Percentiles rank a stretch among this genome's conserved stretches.
phyloP scores from a whole-genome alignment of 2,888 invertebrate genomes.

The Stictocephala bisonia region DNA sequence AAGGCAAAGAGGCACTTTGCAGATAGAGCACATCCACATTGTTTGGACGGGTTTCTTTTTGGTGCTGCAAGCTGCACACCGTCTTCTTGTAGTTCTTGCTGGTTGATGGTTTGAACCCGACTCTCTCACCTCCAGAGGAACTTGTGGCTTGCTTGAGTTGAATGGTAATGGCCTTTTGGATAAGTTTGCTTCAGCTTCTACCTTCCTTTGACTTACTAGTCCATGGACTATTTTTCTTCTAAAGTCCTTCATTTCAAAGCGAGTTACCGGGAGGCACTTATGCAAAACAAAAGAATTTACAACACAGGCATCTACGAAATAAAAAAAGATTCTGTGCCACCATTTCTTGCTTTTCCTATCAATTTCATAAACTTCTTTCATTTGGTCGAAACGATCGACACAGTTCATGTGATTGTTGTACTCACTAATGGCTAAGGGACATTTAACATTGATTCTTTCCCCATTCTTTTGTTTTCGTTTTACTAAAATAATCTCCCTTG shows the following conservation, averaged over 20 bases:
- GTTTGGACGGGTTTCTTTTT: slow-evolving; percentile 3
- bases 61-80: slow-evolving; percentile 31
- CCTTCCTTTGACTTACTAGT: background rate
- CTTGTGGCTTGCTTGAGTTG: background rate
- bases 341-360: slow-evolving; percentile 59
- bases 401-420: slow-evolving; percentile 60
- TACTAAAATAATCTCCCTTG: slow-evolving; percentile 49
- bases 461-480: slow-evolving; percentile 42
- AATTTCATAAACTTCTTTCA: slow-evolving; percentile 56
- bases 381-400: slow-evolving; percentile 59
- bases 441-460: slow-evolving; percentile 48
- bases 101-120: background rate
- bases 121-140: background rate
- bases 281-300: slow-evolving; percentile 51
- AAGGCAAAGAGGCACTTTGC: background rate
- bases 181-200: background rate
- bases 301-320: slow-evolving; percentile 57
- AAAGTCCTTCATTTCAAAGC: background rate
- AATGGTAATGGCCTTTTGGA: too few species aligned
- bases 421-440: slow-evolving; percentile 56
- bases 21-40: background rate
- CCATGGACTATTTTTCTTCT: background rate
- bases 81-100: background rate
- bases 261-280: background rate
- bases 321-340: slow-evolving; percentile 58